Percentiles rank a stretch among this genome's conserved stretches.
These are phyloP conservation scores for Stenurella melanura DNA, from an alignment of 2,888 invertebrate species.

Conservation along the genomic window DNA sequence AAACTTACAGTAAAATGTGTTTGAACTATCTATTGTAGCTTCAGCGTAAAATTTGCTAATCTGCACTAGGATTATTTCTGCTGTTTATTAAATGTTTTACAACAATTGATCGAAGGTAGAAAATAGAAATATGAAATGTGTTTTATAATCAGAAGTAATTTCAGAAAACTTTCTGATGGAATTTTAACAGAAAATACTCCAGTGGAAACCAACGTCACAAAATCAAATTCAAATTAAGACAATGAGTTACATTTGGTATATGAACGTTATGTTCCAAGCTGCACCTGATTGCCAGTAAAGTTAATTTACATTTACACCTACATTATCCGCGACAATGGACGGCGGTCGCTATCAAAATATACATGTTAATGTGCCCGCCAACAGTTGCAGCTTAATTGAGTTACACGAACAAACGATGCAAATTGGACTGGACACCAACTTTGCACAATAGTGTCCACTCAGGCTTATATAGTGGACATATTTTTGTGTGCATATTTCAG, in stretches of 20 bases:
- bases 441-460: conserved; percentile 13
- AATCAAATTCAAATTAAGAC: neutral
- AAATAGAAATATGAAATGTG: no score
- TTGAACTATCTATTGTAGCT: no score
- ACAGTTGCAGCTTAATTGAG: conserved; percentile 33
- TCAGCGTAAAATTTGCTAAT: no score
- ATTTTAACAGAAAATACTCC: no score
- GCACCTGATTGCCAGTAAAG: conserved; percentile 8
- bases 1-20: no score
- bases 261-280: conserved; percentile 7
- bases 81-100: no score
- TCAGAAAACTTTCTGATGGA: no score
- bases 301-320: conserved; percentile 32
- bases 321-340: conserved; percentile 10
- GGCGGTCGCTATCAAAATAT: conserved; percentile 32
- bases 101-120: no score
- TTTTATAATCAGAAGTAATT: no score
- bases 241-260: neutral
- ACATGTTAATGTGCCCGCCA: conserved; percentile 25
- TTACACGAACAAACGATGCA: conserved; percentile 20
- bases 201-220: neutral
- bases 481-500: conserved; percentile 4
- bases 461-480: conserved; percentile 2
- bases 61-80: no score
- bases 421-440: conserved; percentile 26